Percentiles rank a stretch among this genome's conserved stretches.
Evolutionary conservation across 2,113 vertebrate species (phyloP).

Genomic region (Nettapus auritus): DNA sequence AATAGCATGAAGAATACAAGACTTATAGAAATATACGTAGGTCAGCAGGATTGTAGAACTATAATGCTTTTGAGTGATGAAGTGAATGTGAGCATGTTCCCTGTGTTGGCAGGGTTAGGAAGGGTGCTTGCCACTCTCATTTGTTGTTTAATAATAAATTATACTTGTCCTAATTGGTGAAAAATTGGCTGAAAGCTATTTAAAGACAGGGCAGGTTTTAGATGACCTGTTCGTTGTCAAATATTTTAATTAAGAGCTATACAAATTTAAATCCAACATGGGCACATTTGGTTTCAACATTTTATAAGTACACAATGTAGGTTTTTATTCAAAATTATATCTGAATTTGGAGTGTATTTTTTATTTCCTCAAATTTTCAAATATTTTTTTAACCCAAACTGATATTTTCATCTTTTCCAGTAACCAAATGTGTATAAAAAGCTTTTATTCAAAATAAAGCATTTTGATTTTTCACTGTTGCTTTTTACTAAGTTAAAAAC

Average conservation of each 20-base stretch:
- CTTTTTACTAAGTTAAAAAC: not conserved
- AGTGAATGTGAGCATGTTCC: not conserved
- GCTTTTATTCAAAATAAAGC: not conserved
- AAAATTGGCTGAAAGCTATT: not conserved
- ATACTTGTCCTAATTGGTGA: not conserved
- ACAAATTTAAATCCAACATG: not conserved
- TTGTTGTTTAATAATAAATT: not conserved
- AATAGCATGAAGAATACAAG: not conserved
- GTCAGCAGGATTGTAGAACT: not conserved
- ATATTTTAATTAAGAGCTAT: not conserved
- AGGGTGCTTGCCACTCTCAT: not conserved
- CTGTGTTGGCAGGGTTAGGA: not conserved
- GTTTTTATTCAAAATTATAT: not conserved
- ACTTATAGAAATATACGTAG: not conserved
- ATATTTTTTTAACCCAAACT: not conserved
- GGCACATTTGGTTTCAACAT: not conserved
- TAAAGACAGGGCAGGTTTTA: not conserved
- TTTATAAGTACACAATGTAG: not conserved
- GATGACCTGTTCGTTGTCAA: not conserved
- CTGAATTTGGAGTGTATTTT: not conserved
- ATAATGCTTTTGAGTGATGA: not conserved
- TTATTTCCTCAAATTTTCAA: not conserved
- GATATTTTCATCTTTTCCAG: not conserved
- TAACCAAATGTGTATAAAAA: not conserved
- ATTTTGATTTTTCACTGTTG: not conserved